Conservation (phyloP, 2,888 invertebrate species). For the Parnassius glacialis region DNA sequence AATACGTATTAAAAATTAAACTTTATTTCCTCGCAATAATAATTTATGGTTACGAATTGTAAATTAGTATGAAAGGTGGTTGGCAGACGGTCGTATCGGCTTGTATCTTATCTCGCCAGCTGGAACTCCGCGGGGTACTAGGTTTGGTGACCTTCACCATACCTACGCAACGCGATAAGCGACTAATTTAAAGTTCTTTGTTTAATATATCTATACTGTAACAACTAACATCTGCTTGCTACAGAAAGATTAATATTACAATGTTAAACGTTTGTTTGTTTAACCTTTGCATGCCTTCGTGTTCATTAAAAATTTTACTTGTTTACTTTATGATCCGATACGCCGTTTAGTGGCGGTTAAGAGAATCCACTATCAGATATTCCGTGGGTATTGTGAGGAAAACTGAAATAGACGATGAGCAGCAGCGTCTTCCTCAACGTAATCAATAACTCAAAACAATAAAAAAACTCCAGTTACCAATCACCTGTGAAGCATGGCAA, state of each 20-base stretch:
- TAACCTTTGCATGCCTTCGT: not conserved
- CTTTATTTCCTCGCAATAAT: conserved; percentile 22
- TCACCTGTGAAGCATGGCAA: too few relatives aligned
- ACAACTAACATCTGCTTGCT: conserved; percentile 8
- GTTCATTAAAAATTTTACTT: not conserved
- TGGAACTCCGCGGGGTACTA: conserved; percentile 25
- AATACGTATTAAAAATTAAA: conserved; percentile 11
- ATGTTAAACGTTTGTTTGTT: too few relatives aligned
- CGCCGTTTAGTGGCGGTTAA: too few relatives aligned
- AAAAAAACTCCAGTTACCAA: too few relatives aligned
- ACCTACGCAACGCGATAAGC: conserved; percentile 9
- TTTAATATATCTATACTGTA: not conserved
- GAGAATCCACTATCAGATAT: too few relatives aligned
- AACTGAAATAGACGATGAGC: too few relatives aligned
- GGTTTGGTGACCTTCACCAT: conserved; percentile 20
- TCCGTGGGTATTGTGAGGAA: too few relatives aligned
- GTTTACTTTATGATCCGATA: not conserved
- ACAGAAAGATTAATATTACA: not conserved
- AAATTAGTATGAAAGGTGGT: conserved; percentile 29
- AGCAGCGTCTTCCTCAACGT: too few relatives aligned
- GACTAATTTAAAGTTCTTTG: conserved; percentile 17
- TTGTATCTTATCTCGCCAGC: conserved; percentile 23
- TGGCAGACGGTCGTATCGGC: conserved; percentile 18
- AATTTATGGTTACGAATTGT: conserved; percentile 29
- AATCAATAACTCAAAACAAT: too few relatives aligned